These are phyloP conservation scores for Propithecus perrieri DNA, from an alignment of 2,797 vertebrate genomes.

Conservation along the genomic window DNA sequence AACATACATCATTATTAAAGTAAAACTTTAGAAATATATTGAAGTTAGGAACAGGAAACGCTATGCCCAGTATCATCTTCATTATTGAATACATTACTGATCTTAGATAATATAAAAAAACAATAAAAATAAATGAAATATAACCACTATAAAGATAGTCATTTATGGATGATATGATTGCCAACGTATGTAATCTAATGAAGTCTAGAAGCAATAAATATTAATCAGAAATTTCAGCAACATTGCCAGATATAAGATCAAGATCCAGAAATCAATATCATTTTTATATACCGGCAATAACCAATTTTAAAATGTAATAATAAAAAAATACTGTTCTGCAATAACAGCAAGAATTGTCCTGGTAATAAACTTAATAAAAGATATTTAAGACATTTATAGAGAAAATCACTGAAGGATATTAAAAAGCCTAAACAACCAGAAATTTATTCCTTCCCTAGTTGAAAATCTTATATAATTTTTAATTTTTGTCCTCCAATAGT, in stretches of 20 bases:
- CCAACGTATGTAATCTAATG: constrained; percentile 56
- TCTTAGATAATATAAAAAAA: constrained; percentile 37
- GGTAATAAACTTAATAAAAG: constrained; percentile 52
- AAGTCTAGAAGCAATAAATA: constrained; percentile 58
- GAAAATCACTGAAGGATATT: constrained; percentile 16
- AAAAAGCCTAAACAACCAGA: neutral
- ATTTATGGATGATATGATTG: constrained; percentile 49
- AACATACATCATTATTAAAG: neutral
- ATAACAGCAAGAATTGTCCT: constrained; percentile 15
- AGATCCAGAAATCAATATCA: constrained; percentile 56
- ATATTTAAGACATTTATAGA: constrained; percentile 37
- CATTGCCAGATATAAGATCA: constrained; percentile 12
- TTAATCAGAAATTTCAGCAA: constrained; percentile 56
- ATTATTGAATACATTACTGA: neutral
- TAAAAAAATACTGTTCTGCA: constrained; percentile 1
- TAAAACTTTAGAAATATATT: neutral
- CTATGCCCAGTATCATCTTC: neutral
- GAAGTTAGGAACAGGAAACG: neutral
- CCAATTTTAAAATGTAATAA: constrained; percentile 52
- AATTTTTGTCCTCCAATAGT: neutral
- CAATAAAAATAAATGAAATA: constrained; percentile 64
- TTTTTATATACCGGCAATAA: constrained; percentile 31
- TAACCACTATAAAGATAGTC: neutral
- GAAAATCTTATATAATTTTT: neutral
- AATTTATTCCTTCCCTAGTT: neutral